These are phyloP conservation scores for Chascanopsetta lugubris DNA, from an alignment of 2,113 vertebrate genomes.

Conservation along the genomic window DNA sequence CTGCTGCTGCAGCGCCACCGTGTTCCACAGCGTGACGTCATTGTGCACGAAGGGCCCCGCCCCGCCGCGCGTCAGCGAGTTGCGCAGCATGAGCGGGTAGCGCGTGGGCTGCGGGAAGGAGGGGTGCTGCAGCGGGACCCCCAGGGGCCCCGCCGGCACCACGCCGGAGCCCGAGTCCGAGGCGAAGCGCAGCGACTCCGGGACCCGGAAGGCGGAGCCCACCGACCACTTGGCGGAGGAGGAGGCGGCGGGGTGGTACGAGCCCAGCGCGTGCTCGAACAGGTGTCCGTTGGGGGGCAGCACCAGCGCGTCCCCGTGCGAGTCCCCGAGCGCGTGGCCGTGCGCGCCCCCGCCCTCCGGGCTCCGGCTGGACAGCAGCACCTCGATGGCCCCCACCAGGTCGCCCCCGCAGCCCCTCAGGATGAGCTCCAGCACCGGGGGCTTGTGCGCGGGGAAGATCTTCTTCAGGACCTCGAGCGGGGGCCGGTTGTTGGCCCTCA, in stretches of 20 bases:
- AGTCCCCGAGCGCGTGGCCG: slow-evolving; percentile 45
- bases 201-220: slow-evolving; percentile 96
- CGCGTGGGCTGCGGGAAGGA: slow-evolving; percentile 93
- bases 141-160: slow-evolving; percentile 84
- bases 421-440: slow-evolving; percentile 94
- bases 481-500: slow-evolving; percentile 93
- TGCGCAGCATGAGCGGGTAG: slow-evolving; percentile 94
- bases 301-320: slow-evolving; percentile 81
- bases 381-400: slow-evolving; percentile 94
- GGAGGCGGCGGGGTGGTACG: slow-evolving; percentile 91
- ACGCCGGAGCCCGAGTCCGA: slow-evolving; percentile 84
- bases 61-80: slow-evolving; percentile 90
- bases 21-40: slow-evolving; percentile 97
- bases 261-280: slow-evolving; percentile 90
- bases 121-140: slow-evolving; percentile 89
- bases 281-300: slow-evolving; percentile 89
- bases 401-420: slow-evolving; percentile 94
- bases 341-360: slow-evolving; percentile 48
- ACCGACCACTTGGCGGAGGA: slow-evolving; percentile 96
- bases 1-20: slow-evolving; percentile 97
- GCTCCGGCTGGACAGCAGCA: slow-evolving; percentile 92
- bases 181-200: slow-evolving; percentile 90
- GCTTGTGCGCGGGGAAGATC: slow-evolving; percentile 96
- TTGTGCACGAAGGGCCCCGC: slow-evolving; percentile 90
- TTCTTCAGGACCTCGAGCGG: slow-evolving; percentile 95